Percentiles rank a stretch among this genome's conserved stretches.
These are phyloP conservation scores for Agrypnus murinus DNA, from an alignment of 2,888 invertebrate genomes.

Conservation along the genomic window DNA sequence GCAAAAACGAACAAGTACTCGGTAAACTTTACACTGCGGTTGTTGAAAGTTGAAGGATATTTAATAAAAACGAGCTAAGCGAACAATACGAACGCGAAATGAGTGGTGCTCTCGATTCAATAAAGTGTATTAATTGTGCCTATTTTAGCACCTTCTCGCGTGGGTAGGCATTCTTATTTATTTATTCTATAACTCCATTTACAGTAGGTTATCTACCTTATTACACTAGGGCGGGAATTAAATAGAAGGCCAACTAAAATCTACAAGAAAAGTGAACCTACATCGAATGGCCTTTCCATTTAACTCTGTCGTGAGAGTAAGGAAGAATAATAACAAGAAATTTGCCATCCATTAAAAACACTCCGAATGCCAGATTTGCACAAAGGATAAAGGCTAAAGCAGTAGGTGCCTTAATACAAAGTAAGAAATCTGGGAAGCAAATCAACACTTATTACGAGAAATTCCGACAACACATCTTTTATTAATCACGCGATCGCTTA, in stretches of 20 bases:
- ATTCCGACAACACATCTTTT: constrained; percentile 57
- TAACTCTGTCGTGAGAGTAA: constrained; percentile 48
- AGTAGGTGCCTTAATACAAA: constrained; percentile 39
- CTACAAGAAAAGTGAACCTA: constrained; percentile 14
- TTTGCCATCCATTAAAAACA: constrained; percentile 38
- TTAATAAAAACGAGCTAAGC: constrained; percentile 53
- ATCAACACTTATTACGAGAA: constrained; percentile 49
- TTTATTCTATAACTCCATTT: constrained; percentile 13
- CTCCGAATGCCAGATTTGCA: constrained; percentile 48
- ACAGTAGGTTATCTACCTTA: not conserved
- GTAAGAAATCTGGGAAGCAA: constrained; percentile 48
- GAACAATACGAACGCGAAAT: constrained; percentile 30
- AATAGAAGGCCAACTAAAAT: constrained; percentile 15
- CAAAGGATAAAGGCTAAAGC: constrained; percentile 47
- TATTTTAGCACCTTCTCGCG: constrained; percentile 1
- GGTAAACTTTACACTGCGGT: constrained; percentile 54
- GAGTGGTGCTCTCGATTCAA: constrained; percentile 10
- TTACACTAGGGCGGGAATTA: not conserved
- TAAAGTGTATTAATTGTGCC: constrained; percentile 15
- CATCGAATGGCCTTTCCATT: constrained; percentile 27
- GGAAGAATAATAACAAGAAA: constrained; percentile 44
- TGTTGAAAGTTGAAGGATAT: constrained; percentile 55
- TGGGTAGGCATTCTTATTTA: constrained; percentile 15
- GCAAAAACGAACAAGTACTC: constrained; percentile 56
- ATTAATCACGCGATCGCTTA: constrained; percentile 61